Percentiles rank a stretch among this genome's conserved stretches.
Conservation (phyloP, 2,888 invertebrate genomes). For the Drosophila maculinotata region DNA sequence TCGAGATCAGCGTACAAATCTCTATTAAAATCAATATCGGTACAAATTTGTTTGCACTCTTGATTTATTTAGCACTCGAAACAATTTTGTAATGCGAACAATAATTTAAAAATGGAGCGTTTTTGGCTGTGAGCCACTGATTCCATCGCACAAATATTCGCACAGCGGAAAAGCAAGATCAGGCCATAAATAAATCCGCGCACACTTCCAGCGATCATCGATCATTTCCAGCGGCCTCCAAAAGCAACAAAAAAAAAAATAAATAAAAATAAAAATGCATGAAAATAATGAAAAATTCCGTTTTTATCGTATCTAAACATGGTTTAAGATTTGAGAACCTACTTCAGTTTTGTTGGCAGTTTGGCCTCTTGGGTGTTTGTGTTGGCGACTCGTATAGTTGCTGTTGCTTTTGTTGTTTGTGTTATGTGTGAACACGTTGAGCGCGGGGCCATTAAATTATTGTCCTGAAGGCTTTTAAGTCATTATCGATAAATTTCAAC, state of each 20-base stretch:
- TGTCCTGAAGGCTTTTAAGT: conserved; percentile 85
- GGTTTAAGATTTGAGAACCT: conserved; percentile 75
- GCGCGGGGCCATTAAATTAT: conserved; percentile 83
- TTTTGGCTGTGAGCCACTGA: conserved; percentile 63
- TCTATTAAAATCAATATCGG: conserved; percentile 44
- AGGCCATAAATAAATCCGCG: conserved; percentile 78
- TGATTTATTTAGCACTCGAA: conserved; percentile 55
- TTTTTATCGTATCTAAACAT: conserved; percentile 79
- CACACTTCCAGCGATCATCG: conserved; percentile 81
- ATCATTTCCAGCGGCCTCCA: conserved; percentile 64
- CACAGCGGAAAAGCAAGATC: conserved; percentile 51
- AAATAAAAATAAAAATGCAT: conserved; percentile 31
- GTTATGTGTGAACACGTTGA: conserved; percentile 64
- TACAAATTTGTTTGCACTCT: conserved; percentile 49
- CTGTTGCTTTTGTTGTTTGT: conserved; percentile 18
- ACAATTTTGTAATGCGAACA: conserved; percentile 44
- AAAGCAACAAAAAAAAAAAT: conserved; percentile 16
- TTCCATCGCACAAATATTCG: conserved; percentile 55
- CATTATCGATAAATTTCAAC: conserved; percentile 85
- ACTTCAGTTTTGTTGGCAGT: conserved; percentile 57
- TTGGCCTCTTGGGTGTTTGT: conserved; percentile 43
- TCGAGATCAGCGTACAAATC: conserved; percentile 16
- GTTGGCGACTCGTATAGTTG: conserved; percentile 27
- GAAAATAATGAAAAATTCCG: conserved; percentile 67
- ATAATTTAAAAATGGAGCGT: conserved; percentile 42